Evolutionary conservation across 2,888 invertebrate genomes (phyloP).

Genomic region (Plagodis pulveraria): DNA sequence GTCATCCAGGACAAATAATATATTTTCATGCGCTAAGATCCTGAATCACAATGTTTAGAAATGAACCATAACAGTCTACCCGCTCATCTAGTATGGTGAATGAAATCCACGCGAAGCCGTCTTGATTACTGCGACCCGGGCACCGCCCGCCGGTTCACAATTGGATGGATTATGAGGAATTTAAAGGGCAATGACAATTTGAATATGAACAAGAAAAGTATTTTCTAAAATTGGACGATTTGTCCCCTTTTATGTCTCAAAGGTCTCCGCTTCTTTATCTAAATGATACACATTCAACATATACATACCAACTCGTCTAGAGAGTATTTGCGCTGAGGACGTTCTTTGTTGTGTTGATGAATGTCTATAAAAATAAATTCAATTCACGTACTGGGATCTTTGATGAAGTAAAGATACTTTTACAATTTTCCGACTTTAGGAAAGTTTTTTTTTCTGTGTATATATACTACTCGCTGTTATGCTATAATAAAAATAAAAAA

Average conservation of each 20-base stretch:
- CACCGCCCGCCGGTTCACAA: constrained; percentile 74
- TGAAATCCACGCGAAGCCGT: constrained; percentile 80
- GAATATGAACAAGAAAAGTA: constrained; percentile 78
- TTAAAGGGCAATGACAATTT: constrained; percentile 82
- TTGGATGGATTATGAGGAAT: constrained; percentile 84
- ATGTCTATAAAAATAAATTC: constrained; percentile 49
- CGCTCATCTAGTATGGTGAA: constrained; percentile 65
- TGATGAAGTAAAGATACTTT: constrained; percentile 1
- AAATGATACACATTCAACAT: constrained; percentile 21
- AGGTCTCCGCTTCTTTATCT: constrained; percentile 22
- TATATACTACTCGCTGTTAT: too few species aligned
- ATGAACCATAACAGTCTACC: constrained; percentile 54
- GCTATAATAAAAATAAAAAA: too few species aligned
- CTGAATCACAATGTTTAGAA: constrained; percentile 41
- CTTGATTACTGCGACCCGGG: constrained; percentile 78
- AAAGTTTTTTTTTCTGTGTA: too few species aligned
- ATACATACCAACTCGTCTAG: constrained; percentile 1
- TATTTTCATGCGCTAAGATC: constrained; percentile 17
- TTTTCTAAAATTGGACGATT: constrained; percentile 68
- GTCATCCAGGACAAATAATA: constrained; percentile 8
- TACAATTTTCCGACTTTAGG: constrained; percentile 1
- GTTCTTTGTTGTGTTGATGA: constrained; percentile 60
- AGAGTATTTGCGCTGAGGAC: constrained; percentile 3
- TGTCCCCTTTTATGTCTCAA: constrained; percentile 40
- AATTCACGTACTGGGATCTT: constrained; percentile 29